Evolutionary conservation across 1,140 invertebrate genomes (phyloP), one percentile per base, ranked within the genome.

Genomic region (Cotesia typhae): DNA sequence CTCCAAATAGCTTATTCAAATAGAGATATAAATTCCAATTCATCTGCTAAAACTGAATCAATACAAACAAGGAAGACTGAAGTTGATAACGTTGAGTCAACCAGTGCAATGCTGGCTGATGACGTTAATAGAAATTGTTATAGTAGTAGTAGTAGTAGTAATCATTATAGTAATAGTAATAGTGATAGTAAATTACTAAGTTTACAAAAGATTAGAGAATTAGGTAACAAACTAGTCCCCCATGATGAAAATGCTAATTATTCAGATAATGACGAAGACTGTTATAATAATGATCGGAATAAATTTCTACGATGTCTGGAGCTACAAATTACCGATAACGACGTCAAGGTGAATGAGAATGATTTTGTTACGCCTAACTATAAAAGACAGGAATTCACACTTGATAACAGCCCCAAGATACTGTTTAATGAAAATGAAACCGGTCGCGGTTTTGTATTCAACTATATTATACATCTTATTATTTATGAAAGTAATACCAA

Each of bases 401-500:
- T 66, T 14, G 68, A 70, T 51, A 63, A n/a, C 10, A 10, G 9
- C 28, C 28, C 41, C 3, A 53, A 37, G 0, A 47, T 36, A 35
- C 3, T 41, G 10, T 3, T 12, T 2, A 14, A 10, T n/a, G 47
- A 2, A 9, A 12, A 2, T 14, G 64, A 5, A 35, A 53, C n/a
- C 14, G 12, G 9, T 28, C 14, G 17, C 4, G 37, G 38, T 14
- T 67, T 72, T 60, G 52, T 60, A 6, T 72, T 72, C 14, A 72
- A 72, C n/a, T 72, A 72, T 4, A 36, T 12, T 1, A 72, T 72
- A 60, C 70, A 72, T 60, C 7, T 72, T 12, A 67, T 72, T 38
- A 67, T 72, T 47, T 72, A 72, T 28, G 64, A 67, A n/a, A 67
- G 64, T 20, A 72, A 72, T 35, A 67, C 70, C n/a, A 72, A 72